These are phyloP conservation scores for Sturnus vulgaris DNA, from an alignment of 2,113 vertebrate species.

Conservation along the genomic window DNA sequence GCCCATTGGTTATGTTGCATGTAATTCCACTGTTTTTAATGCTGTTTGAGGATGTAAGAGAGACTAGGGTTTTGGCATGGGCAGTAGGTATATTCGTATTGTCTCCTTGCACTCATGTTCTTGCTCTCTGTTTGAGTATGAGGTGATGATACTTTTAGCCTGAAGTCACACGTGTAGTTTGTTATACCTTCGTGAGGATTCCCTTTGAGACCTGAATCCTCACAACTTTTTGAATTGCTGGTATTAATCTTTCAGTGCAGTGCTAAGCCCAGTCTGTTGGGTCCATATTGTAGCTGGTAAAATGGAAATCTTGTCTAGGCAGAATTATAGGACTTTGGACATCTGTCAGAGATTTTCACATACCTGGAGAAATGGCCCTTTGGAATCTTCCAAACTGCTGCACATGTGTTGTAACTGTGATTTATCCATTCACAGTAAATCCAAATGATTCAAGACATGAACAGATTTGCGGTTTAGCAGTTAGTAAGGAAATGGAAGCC, in stretches of 20 bases:
- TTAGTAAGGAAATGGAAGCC: background rate
- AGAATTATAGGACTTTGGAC: background rate
- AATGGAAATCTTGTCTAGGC: background rate
- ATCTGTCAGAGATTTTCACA: background rate
- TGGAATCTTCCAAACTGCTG: background rate
- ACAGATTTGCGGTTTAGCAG: background rate
- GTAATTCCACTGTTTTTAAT: background rate
- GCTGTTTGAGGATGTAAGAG: background rate
- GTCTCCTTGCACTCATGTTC: background rate
- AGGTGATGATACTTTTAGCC: constrained; percentile 1
- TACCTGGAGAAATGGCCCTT: background rate
- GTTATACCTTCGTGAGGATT: background rate
- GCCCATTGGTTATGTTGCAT: background rate
- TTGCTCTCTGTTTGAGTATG: background rate
- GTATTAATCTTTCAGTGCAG: constrained; percentile 14
- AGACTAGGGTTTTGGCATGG: background rate
- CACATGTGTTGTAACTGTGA: accelerated
- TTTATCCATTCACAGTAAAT: background rate
- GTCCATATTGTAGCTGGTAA: background rate
- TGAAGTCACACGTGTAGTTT: background rate
- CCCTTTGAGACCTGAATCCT: background rate
- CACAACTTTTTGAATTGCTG: background rate
- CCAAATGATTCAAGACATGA: background rate
- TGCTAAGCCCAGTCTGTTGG: background rate
- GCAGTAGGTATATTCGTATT: background rate